Percentiles rank a stretch among this genome's conserved stretches.
phyloP scores from a whole-genome alignment of 2,797 vertebrate genomes.

The Eulemur mongoz region DNA sequence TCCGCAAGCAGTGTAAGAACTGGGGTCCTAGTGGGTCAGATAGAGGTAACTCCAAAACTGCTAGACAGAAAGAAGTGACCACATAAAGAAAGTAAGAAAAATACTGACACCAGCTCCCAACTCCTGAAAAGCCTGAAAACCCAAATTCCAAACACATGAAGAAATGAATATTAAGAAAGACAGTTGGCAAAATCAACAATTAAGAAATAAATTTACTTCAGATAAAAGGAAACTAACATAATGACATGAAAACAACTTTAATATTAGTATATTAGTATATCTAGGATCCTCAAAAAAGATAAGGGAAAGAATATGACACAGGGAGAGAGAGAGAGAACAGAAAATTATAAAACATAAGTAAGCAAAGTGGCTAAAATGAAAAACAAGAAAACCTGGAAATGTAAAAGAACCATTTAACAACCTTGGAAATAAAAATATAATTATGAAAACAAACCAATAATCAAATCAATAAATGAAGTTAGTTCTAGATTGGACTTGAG shows the following conservation, averaged over 20 bases:
- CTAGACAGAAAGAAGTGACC: neutral
- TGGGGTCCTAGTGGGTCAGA: neutral
- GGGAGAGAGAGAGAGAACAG: neutral
- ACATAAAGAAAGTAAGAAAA: neutral
- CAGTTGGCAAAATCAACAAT: neutral
- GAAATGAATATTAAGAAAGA: neutral
- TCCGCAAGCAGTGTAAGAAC: neutral
- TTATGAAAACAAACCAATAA: conserved; percentile 5
- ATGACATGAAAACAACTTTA: neutral
- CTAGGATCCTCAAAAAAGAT: neutral
- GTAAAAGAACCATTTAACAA: neutral
- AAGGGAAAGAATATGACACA: neutral
- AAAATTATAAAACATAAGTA: neutral
- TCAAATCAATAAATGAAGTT: neutral
- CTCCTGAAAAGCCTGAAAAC: conserved; percentile 9
- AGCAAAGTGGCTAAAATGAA: neutral
- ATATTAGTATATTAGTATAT: conserved; percentile 9
- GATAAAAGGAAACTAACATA: neutral
- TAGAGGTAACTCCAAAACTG: neutral
- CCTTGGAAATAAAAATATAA: conserved; percentile 16
- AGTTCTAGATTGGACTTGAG: neutral
- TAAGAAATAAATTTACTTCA: neutral
- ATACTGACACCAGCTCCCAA: neutral
- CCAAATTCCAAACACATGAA: neutral
- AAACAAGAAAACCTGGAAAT: neutral